These are phyloP conservation scores for Fulica atra DNA, from an alignment of 2,113 vertebrate genomes.

Conservation along the genomic window DNA sequence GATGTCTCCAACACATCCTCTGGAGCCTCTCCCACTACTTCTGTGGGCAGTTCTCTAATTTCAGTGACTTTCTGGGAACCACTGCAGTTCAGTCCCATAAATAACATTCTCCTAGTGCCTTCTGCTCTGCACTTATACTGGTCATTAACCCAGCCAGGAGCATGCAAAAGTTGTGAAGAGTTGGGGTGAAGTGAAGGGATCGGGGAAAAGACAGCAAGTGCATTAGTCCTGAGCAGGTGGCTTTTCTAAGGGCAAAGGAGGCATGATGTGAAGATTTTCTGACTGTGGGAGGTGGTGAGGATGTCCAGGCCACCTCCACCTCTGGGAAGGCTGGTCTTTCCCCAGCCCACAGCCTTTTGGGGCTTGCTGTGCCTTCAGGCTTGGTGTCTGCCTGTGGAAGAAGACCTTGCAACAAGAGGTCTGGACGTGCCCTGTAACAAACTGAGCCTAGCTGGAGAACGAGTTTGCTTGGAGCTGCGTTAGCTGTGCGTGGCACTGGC, in stretches of 20 bases:
- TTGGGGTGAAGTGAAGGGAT: not conserved
- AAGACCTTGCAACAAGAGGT: not conserved
- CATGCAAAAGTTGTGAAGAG: not conserved
- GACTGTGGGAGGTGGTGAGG: not conserved
- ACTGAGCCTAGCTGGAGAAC: not conserved
- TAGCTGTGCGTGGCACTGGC: not conserved
- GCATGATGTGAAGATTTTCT: not conserved
- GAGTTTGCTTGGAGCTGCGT: not conserved
- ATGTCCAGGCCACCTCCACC: not conserved
- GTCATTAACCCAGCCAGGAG: not conserved
- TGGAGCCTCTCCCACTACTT: not conserved
- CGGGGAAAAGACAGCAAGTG: fast-evolving
- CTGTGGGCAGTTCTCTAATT: not conserved
- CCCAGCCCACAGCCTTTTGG: fast-evolving
- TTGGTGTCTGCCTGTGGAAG: not conserved
- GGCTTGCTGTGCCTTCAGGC: not conserved
- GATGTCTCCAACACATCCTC: not conserved
- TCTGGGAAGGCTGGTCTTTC: not conserved
- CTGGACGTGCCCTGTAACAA: not conserved
- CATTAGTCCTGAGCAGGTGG: not conserved
- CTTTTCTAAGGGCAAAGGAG: not conserved
- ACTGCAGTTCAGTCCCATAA: not conserved
- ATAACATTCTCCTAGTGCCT: not conserved
- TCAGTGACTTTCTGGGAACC: not conserved
- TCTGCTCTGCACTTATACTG: not conserved